Evolutionary conservation across 2,888 invertebrate genomes (phyloP).

Genomic region (Epistrophella euchroma): DNA sequence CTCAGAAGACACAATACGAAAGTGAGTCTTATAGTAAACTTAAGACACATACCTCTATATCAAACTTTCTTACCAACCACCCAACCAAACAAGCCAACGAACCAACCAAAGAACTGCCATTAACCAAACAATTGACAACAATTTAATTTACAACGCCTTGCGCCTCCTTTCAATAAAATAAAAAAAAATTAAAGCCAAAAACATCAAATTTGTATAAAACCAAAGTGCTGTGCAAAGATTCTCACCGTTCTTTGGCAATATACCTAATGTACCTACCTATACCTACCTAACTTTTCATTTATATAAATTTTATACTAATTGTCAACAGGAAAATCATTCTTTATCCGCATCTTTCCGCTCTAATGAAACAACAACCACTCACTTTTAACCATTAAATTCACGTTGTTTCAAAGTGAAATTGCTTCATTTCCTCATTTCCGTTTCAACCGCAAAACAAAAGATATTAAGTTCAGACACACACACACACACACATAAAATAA

Average conservation of each 20-base stretch:
- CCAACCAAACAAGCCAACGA: not conserved
- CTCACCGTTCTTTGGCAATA: conserved; percentile 23
- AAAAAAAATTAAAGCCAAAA: conserved; percentile 16
- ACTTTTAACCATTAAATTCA: conserved; percentile 67
- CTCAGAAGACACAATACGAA: not conserved
- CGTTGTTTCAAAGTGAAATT: conserved; percentile 66
- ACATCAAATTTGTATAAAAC: conserved; percentile 31
- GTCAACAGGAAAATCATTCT: conserved; percentile 68
- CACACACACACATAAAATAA: not conserved
- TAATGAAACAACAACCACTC: conserved; percentile 66
- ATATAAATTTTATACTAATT: conserved; percentile 54
- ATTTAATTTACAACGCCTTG: conserved; percentile 25
- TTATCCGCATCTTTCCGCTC: conserved; percentile 45
- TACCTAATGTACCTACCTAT: too few species aligned
- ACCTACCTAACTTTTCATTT: conserved; percentile 27
- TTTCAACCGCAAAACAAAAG: conserved; percentile 52
- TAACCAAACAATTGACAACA: conserved; percentile 32
- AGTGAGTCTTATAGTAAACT: not conserved
- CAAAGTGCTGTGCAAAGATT: conserved; percentile 7
- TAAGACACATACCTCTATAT: not conserved
- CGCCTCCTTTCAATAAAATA: not conserved
- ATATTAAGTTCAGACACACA: conserved; percentile 26
- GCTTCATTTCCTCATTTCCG: conserved; percentile 70
- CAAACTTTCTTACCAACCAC: not conserved
- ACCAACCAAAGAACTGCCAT: conserved; percentile 1